These are phyloP conservation scores for Clarias macrocephalus DNA, from an alignment of 2,113 vertebrate species.

Conservation along the genomic window DNA sequence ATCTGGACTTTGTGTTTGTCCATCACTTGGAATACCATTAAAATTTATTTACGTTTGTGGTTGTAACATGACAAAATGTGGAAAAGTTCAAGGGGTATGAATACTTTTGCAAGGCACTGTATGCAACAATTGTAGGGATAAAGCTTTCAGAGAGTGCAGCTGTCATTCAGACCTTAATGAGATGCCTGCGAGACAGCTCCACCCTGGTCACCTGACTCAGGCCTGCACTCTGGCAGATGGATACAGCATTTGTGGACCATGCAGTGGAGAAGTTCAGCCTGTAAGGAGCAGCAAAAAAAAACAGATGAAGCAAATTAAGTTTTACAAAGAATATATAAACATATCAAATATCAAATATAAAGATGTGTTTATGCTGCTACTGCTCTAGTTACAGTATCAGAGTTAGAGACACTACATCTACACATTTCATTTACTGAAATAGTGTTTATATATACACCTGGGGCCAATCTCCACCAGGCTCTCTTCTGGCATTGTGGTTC, in stretches of 20 bases:
- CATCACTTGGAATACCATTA: too few relatives aligned
- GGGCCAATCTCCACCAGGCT: constrained; percentile 85
- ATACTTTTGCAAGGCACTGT: too few relatives aligned
- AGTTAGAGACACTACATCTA: neutral
- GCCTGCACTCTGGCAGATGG: constrained; percentile 81
- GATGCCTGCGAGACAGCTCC: constrained; percentile 81
- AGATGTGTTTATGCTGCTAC: neutral
- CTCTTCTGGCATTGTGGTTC: constrained; percentile 59
- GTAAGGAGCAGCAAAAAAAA: neutral
- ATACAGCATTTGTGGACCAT: constrained; percentile 84
- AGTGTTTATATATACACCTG: constrained; percentile 67
- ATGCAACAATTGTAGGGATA: neutral
- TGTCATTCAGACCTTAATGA: constrained; percentile 76
- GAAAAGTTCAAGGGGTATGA: too few relatives aligned
- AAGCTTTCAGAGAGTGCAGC: neutral
- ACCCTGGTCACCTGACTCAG: constrained; percentile 75
- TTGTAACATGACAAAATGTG: too few relatives aligned
- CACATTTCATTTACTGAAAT: neutral
- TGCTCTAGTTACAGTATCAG: neutral
- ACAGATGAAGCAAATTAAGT: too few relatives aligned
- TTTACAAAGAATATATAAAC: neutral
- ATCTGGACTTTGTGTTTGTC: too few relatives aligned
- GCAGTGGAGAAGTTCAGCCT: constrained; percentile 90
- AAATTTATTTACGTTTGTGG: too few relatives aligned
- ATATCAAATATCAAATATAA: too few relatives aligned